These are phyloP conservation scores for Phymatocera aterrima DNA, from an alignment of 2,888 invertebrate genomes.

Conservation along the genomic window DNA sequence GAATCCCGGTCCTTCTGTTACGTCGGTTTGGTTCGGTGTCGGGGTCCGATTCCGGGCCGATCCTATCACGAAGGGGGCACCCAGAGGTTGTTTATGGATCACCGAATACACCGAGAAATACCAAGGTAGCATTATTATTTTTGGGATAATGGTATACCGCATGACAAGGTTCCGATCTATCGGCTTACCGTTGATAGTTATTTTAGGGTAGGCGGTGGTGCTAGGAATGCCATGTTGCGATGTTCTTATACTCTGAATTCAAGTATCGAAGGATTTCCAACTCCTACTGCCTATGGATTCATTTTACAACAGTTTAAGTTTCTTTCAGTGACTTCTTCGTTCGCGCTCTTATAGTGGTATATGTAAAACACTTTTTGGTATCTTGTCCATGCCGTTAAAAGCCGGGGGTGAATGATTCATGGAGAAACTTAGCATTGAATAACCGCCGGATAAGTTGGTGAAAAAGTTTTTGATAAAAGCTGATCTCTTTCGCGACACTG, in stretches of 20 bases:
- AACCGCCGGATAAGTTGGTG: constrained; percentile 32
- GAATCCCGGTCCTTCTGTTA: constrained; percentile 39
- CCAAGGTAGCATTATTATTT: constrained; percentile 51
- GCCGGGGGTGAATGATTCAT: constrained; percentile 42
- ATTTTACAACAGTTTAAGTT: not conserved
- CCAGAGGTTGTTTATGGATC: constrained; percentile 37
- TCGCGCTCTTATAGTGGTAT: not conserved
- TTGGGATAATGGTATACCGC: constrained; percentile 20
- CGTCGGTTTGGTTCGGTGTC: constrained; percentile 18
- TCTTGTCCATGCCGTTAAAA: constrained; percentile 33
- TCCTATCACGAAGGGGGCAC: constrained; percentile 9
- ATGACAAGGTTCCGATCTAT: constrained; percentile 58
- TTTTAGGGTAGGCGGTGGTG: constrained; percentile 2
- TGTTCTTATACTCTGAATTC: not conserved
- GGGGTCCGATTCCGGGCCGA: constrained; percentile 27
- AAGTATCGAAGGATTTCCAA: not conserved
- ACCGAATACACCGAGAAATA: constrained; percentile 52
- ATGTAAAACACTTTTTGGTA: constrained; percentile 32
- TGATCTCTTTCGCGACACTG: constrained; percentile 32
- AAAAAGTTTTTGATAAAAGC: constrained; percentile 39
- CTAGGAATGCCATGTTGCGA: constrained; percentile 18
- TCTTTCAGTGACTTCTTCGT: not conserved
- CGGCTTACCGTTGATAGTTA: constrained; percentile 43
- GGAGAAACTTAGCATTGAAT: constrained; percentile 42
- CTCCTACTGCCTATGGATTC: not conserved